These are phyloP conservation scores for Petrocephalus microphthalmus DNA, from an alignment of 2,113 vertebrate species.

Conservation along the genomic window DNA sequence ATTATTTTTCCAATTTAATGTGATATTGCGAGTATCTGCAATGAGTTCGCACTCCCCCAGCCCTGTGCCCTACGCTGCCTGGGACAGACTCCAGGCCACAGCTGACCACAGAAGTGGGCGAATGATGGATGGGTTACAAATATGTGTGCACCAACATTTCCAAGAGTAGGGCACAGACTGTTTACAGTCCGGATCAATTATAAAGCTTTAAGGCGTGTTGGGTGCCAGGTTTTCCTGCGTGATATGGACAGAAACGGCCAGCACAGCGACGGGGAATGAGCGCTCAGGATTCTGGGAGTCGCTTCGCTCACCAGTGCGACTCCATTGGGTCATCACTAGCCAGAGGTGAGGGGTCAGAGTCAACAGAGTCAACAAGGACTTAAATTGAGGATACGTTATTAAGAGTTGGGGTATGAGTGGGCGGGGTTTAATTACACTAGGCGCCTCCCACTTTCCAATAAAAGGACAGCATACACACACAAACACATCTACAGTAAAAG, in stretches of 20 bases:
- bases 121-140: background rate
- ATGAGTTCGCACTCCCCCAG: background rate
- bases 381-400: slow-evolving; percentile 47
- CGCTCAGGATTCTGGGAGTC: background rate
- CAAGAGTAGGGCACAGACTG: background rate
- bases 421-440: slow-evolving; percentile 13
- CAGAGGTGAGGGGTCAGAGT: slow-evolving; percentile 38
- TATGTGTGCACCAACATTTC: background rate
- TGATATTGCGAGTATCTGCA: background rate
- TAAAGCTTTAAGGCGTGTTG: background rate
- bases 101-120: background rate
- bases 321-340: slow-evolving; percentile 15
- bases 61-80: background rate
- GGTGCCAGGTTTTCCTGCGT: background rate
- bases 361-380: slow-evolving; percentile 39
- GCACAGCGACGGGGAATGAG: background rate
- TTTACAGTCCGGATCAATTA: background rate
- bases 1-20: background rate
- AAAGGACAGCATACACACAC: slow-evolving; percentile 27
- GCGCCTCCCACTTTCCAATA: slow-evolving; percentile 32
- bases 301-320: slow-evolving; percentile 8
- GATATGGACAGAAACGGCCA: background rate
- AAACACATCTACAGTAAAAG: slow-evolving; percentile 29
- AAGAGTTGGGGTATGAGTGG: slow-evolving; percentile 29
- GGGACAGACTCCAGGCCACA: background rate